Evolutionary conservation across 2,888 invertebrate species (phyloP).

Genomic region (Bibio marci): DNA sequence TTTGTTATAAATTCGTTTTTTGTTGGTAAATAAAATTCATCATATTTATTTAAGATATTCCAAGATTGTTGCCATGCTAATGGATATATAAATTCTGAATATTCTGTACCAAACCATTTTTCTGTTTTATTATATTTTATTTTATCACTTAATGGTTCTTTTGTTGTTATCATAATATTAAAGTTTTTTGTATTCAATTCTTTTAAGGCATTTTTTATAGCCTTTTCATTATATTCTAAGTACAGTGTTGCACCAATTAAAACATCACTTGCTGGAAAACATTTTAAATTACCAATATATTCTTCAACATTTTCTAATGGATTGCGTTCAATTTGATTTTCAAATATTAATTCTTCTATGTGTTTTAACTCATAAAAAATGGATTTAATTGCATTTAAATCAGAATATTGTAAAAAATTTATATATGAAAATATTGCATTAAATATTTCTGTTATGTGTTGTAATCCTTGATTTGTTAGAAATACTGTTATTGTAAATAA

Average conservation of each 20-base stretch:
- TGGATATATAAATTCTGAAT: constrained; percentile 47
- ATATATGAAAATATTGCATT: constrained; percentile 65
- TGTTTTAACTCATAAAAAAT: constrained; percentile 51
- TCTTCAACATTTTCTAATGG: constrained; percentile 64
- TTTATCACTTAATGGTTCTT: constrained; percentile 17
- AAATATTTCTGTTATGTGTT: constrained; percentile 48
- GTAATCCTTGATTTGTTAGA: constrained; percentile 61
- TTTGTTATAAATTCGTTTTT: constrained; percentile 56
- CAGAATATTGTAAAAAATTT: constrained; percentile 46
- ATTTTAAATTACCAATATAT: constrained; percentile 61
- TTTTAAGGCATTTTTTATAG: constrained; percentile 16
- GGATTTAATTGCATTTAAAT: constrained; percentile 46
- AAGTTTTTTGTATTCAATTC: constrained; percentile 22
- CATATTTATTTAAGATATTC: constrained; percentile 35
- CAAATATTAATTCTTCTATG: constrained; percentile 57
- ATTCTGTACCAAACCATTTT: constrained; percentile 73
- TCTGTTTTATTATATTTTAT: constrained; percentile 45
- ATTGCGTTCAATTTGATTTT: constrained; percentile 50
- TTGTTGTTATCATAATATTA: constrained; percentile 26
- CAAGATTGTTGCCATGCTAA: constrained; percentile 43
- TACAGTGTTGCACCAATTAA: constrained; percentile 58
- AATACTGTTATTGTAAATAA: constrained; percentile 54
- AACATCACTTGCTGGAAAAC: constrained; percentile 60
- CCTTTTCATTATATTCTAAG: constrained; percentile 59
- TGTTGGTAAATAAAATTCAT: constrained; percentile 48